Base-by-base conservation (phyloP, 2,888 invertebrate species). In the Epinotia nisella region DNA sequence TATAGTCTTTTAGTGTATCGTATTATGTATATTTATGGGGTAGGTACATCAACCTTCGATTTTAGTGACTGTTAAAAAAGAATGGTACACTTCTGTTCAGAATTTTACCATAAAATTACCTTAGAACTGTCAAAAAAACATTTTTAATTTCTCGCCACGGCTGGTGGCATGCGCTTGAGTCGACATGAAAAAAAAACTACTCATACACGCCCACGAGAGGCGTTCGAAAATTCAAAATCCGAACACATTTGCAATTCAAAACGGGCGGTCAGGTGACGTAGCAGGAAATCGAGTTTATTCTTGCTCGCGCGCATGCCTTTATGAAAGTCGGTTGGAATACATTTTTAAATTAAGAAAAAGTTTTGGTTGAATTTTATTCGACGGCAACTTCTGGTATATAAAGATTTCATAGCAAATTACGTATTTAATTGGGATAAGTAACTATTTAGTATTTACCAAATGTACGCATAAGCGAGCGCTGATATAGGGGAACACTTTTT, bases 191-290 rank as follows among this genome's bases (percentile, higher is more conserved):
- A 76, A n/a, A 79, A 81, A 81, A 80, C 78, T 75, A 76, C 75
- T 77, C 78, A 79, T 77, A 76, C 76, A 82, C 85, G 82, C 90
- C 90, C 84, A 89, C 90, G 80, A 81, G 83, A 85, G 84, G 82
- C 87, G 87, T 87, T 89, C 83, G 80, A 82, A 87, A 86, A 86
- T 87, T 90, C 86, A 84, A 91, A 91, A 88, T 88, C 83, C 83
- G 84, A 88, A 81, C 85, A 76, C 87, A 92, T 92, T 92, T 84
- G 86, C 87, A 87, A 87, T 85, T 86, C 86, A 87, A 80, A 79
- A 77, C 75, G 69, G 66, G 24, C 76, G 81, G 79, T 79, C 80
- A 79, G 81, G 82, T 91, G 91, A 92, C 91, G 90, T 88, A 85
- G 90, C 91, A 90, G 88, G 89, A 90, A 90, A 87, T 85, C 83